These are phyloP conservation scores for Microcebus griseorufus DNA, from an alignment of 2,113 vertebrate genomes.

Conservation along the genomic window DNA sequence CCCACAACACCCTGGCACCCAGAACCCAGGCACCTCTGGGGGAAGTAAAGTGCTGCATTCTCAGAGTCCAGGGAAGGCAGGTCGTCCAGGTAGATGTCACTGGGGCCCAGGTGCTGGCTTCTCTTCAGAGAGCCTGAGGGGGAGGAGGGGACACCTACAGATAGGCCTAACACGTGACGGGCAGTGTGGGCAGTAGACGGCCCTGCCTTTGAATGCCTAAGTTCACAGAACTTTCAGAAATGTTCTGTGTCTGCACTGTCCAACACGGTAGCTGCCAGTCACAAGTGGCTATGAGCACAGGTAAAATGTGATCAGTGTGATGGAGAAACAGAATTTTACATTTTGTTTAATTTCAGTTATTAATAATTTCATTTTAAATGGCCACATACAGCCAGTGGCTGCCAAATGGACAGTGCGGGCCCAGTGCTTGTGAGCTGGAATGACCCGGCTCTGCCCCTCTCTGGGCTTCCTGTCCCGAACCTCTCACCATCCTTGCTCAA, in stretches of 20 bases:
- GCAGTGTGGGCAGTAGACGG: rapidly evolving
- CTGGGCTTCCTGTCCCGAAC: background rate
- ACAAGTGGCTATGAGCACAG: background rate
- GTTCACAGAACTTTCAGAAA: background rate
- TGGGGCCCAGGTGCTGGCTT: constrained; percentile 87
- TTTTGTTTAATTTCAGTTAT: background rate
- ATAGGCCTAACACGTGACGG: background rate
- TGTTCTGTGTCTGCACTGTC: no score
- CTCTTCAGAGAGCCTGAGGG: constrained; percentile 78
- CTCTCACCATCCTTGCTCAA: background rate
- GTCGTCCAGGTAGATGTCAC: constrained; percentile 91
- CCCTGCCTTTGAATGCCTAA: background rate
- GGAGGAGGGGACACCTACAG: background rate
- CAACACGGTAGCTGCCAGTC: background rate
- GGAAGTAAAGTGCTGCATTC: constrained; percentile 90
- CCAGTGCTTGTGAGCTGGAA: background rate
- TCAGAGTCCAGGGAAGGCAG: constrained; percentile 86
- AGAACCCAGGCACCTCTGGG: constrained; percentile 85
- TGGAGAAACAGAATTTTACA: background rate
- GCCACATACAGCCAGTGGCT: background rate
- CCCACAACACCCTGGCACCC: background rate
- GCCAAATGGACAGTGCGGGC: background rate
- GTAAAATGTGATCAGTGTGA: background rate
- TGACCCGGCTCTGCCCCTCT: background rate
- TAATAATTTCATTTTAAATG: background rate